Base-by-base conservation (phyloP, 2,888 invertebrate genomes). In the Disparrhopalites patrizii region DNA sequence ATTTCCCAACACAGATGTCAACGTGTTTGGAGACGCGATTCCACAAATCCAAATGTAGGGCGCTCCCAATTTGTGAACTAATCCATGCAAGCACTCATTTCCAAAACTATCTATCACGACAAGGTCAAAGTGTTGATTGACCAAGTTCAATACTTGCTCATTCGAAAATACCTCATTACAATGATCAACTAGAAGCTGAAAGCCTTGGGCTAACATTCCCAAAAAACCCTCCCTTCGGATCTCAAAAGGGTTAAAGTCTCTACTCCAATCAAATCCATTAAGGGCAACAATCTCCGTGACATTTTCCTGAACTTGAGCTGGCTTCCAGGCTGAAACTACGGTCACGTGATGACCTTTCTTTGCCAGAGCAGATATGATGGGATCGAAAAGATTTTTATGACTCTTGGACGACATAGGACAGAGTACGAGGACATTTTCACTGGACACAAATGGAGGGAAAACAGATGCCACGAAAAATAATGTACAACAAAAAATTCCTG, bases 291-390 rank as follows among this genome's bases (percentile, higher is more conserved):
- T 52, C 3, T 52, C 61, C 13, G 43, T 40, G 13, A 61, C 50
- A 50, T 52, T 52, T 52, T 3, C n/a, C 2, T 28, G 28, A 28
- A n/a, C 20, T n/a, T 52, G 3, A 1, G 7, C 3, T 5, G 52
- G 52, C 25, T 56, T 31, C 62, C 79, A 74, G 1, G 80, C 79
- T 2, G 82, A 81, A 18, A 83, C 81, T 0, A 82, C 81, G 1
- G 82, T 82, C 1, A 84, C 81, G 72, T 83, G 81, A 70, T 84
- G 83, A 0, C 83, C 83, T 56, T 81, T 79, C 20, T 77, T 75
- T 7, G 83, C 83, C 56, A 83, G 75, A 67, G 82, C 82, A 47
- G 81, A 71, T 2, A 82, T 81, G 33, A 84, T 78, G 0, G 81
- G 70, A 3, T 66, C 66, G 30, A 70, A 72, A 20, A 72, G 63